These are phyloP conservation scores for Conus ventricosus DNA, from an alignment of 1,140 invertebrate species.

Conservation along the genomic window DNA sequence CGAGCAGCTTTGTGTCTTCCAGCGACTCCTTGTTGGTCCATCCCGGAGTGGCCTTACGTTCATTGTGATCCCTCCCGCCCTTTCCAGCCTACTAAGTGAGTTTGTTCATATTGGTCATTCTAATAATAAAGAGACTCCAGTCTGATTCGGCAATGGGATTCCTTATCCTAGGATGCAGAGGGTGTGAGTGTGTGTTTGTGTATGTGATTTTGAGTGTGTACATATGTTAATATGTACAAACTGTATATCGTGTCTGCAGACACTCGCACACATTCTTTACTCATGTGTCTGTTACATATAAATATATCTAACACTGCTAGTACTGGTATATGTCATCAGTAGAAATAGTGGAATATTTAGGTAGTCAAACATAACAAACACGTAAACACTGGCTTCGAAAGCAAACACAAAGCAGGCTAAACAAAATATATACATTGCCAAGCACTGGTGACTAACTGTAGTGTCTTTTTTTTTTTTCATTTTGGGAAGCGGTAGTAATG, in stretches of 20 bases:
- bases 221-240: background rate
- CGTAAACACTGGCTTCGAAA: no score
- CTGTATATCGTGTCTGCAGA: no score
- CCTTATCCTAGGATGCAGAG: background rate
- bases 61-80: background rate
- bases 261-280: no score
- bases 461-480: no score
- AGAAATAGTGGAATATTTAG: background rate
- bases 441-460: no score
- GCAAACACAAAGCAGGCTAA: no score
- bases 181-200: background rate
- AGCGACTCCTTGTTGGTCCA: background rate
- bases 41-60: background rate
- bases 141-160: background rate
- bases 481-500: no score
- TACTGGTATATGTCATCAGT: no score
- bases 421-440: no score
- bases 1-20: background rate
- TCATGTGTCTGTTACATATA: no score
- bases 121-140: conserved; percentile 7
- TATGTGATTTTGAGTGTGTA: background rate
- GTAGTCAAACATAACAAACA: no score
- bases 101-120: conserved; percentile 31
- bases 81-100: conserved; percentile 18
- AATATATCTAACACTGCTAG: no score